These are phyloP conservation scores for Caenorhabditis inopinata DNA, from an alignment of 1,140 invertebrate species.

Conservation along the genomic window DNA sequence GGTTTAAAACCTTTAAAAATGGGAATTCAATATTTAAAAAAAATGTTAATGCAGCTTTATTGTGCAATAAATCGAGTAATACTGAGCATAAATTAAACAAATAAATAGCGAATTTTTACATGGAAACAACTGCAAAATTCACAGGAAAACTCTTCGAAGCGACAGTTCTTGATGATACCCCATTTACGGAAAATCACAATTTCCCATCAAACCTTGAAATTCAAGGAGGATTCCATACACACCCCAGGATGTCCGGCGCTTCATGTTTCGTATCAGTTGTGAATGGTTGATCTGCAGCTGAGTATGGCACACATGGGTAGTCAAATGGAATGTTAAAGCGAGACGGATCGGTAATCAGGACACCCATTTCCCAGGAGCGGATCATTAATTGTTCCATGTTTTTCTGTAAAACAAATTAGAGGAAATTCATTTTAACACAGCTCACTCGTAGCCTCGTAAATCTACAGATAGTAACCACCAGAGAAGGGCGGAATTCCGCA, in stretches of 20 bases:
- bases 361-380: conserved; percentile 85
- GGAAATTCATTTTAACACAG: too few relatives aligned
- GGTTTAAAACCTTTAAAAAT: too few relatives aligned
- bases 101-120: too few relatives aligned
- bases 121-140: too few relatives aligned
- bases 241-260: not conserved
- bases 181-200: not conserved
- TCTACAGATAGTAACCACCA: too few relatives aligned
- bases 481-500: too few relatives aligned
- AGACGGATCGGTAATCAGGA: conserved; percentile 70
- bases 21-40: not conserved
- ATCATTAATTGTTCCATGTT: conserved; percentile 64
- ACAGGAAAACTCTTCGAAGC: not conserved
- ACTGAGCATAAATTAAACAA: too few relatives aligned
- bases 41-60: too few relatives aligned
- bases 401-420: conserved; percentile 33
- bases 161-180: not conserved
- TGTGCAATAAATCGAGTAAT: too few relatives aligned
- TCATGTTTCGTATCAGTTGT: conserved; percentile 56
- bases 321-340: conserved; percentile 76
- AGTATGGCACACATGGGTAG: conserved; percentile 75
- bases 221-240: not conserved
- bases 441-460: too few relatives aligned
- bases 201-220: too few relatives aligned
- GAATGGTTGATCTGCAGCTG: conserved; percentile 72